These are phyloP conservation scores for Agonum fuliginosum DNA, from an alignment of 2,888 invertebrate genomes.

Conservation along the genomic window DNA sequence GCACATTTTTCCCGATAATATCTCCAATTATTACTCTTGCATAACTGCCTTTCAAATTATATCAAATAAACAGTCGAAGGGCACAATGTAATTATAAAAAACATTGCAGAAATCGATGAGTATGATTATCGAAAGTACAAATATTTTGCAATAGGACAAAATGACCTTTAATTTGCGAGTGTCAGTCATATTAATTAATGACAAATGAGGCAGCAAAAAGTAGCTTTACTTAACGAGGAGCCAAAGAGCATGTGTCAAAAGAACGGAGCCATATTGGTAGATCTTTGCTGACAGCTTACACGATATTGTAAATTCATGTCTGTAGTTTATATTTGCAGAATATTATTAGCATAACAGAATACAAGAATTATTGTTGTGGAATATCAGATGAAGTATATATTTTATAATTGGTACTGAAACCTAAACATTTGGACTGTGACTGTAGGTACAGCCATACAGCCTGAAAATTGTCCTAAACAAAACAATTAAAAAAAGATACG, in stretches of 20 bases:
- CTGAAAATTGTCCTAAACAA: too few relatives aligned
- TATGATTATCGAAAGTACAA: conserved; percentile 31
- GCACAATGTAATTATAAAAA: conserved; percentile 34
- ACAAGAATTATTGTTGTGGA: too few relatives aligned
- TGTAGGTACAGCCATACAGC: too few relatives aligned
- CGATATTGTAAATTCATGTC: conserved; percentile 17
- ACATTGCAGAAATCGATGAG: conserved; percentile 36
- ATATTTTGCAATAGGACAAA: conserved; percentile 19
- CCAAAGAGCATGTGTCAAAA: not conserved
- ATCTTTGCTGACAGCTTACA: conserved; percentile 26
- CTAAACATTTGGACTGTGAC: too few relatives aligned
- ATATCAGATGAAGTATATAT: too few relatives aligned
- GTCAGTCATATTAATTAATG: conserved; percentile 50
- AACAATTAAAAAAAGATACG: too few relatives aligned
- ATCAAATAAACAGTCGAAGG: conserved; percentile 32
- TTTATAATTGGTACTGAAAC: too few relatives aligned
- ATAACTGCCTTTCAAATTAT: conserved; percentile 34
- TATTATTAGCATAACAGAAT: conserved; percentile 20
- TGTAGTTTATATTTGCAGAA: not conserved
- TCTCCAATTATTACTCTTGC: conserved; percentile 32
- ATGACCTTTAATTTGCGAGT: conserved; percentile 44
- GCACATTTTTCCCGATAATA: conserved; percentile 10
- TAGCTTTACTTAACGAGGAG: not conserved
- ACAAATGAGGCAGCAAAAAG: conserved; percentile 54
- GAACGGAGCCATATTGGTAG: not conserved